Conservation (phyloP, 2,797 vertebrate species). For the Alfaro cultratus region DNA sequence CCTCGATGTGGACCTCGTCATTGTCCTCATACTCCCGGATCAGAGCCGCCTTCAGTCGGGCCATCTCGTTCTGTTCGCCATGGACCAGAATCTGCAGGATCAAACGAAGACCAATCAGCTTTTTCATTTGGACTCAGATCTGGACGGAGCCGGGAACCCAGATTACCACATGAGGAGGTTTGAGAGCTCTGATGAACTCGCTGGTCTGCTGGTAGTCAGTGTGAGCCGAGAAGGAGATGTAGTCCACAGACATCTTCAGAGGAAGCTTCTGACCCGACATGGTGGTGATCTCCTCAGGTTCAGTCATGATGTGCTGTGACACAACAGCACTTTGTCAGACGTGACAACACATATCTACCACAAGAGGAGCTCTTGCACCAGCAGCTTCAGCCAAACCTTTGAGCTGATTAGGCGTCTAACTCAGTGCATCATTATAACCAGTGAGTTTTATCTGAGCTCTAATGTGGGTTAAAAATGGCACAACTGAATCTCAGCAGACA, state of each 20-base stretch:
- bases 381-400: not conserved
- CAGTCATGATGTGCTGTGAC: slow-evolving; percentile 95
- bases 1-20: slow-evolving; percentile 94
- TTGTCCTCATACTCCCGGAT: slow-evolving; percentile 97
- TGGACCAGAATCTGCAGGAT: slow-evolving; percentile 91
- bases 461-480: not conserved
- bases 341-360: not conserved
- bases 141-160: too few species aligned
- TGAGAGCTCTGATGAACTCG: slow-evolving; percentile 96
- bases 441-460: not conserved
- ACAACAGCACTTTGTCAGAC: not conserved
- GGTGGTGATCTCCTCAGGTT: slow-evolving; percentile 94
- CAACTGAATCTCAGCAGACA: not conserved
- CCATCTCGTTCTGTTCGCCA: slow-evolving; percentile 98
- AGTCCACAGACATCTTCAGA: slow-evolving; percentile 98
- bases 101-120: not conserved
- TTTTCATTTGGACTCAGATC: not conserved
- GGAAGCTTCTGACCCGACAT: slow-evolving; percentile 97
- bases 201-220: slow-evolving; percentile 98
- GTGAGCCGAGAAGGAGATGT: slow-evolving; percentile 98
- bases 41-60: slow-evolving; percentile 92
- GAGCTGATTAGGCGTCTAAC: not conserved
- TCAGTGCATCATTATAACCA: not conserved
- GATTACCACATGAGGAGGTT: slow-evolving; percentile 94
- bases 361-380: not conserved